A percentile compares a stretch with the other conserved stretches of the same genome.
phyloP scores from a whole-genome alignment of 2,888 invertebrate genomes.

The Sinotaia quadrata region DNA sequence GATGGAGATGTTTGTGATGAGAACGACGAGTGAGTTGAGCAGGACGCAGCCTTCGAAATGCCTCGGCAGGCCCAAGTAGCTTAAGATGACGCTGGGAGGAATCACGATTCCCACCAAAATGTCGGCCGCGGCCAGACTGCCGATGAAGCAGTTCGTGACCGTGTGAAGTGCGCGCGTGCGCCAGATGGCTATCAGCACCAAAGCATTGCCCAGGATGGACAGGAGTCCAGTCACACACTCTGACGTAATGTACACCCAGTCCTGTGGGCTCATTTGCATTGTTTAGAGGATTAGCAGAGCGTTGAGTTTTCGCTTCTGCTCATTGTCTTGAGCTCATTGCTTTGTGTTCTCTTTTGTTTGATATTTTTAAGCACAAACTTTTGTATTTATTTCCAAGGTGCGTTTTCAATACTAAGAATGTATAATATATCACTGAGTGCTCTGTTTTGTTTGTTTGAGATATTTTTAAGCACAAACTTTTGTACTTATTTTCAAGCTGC shows the following conservation, averaged over 20 bases:
- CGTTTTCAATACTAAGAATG: too few species aligned
- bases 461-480: too few species aligned
- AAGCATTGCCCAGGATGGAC: constrained; percentile 52
- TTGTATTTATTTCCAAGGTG: too few species aligned
- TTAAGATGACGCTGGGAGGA: constrained; percentile 56
- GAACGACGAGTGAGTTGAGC: constrained; percentile 64
- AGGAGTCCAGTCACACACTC: constrained; percentile 55
- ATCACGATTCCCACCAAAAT: constrained; percentile 62
- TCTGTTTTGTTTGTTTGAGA: too few species aligned
- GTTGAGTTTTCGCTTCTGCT: too few species aligned
- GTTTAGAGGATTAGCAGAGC: too few species aligned
- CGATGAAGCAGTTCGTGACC: constrained; percentile 63
- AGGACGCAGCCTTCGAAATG: constrained; percentile 64
- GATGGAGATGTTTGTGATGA: constrained; percentile 69
- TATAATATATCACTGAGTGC: too few species aligned
- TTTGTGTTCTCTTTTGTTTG: too few species aligned
- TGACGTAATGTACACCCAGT: constrained; percentile 50
- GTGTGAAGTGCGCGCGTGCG: constrained; percentile 53
- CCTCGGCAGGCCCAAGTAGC: constrained; percentile 53
- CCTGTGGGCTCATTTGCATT: not conserved
- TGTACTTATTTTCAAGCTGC: too few species aligned
- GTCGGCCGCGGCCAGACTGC: constrained; percentile 62
- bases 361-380: too few species aligned
- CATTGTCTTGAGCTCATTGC: too few species aligned
- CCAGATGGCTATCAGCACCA: constrained; percentile 57